Percentiles rank a stretch among this genome's conserved stretches.
phyloP scores from a whole-genome alignment of 2,888 invertebrate genomes.

The Phaonia tiefii region DNA sequence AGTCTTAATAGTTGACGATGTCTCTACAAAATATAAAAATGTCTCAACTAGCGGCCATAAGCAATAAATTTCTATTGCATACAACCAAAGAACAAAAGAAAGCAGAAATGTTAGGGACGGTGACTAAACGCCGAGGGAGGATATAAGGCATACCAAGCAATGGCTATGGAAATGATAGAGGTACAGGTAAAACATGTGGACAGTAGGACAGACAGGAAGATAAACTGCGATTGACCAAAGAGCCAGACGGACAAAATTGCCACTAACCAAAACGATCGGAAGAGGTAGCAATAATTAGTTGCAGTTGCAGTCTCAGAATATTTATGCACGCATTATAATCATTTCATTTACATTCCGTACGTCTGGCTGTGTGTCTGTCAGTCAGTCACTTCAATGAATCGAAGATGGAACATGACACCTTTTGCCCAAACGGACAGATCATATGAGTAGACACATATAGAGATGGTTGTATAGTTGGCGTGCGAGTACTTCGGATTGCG shows the following conservation, averaged over 20 bases:
- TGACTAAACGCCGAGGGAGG: too few relatives aligned
- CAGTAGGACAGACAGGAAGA: conserved; percentile 16
- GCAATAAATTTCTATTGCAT: conserved; percentile 26
- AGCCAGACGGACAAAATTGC: too few relatives aligned
- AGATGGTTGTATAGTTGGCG: neutral
- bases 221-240: neutral
- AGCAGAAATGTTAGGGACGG: too few relatives aligned
- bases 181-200: conserved; percentile 6
- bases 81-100: neutral
- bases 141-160: conserved; percentile 23
- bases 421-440: neutral
- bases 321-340: conserved; percentile 20
- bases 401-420: conserved; percentile 21
- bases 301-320: neutral
- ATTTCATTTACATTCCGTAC: conserved; percentile 6
- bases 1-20: conserved; percentile 61
- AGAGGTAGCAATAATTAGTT: neutral
- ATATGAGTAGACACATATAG: neutral
- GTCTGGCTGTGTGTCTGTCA: neutral
- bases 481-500: neutral
- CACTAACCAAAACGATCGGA: too few relatives aligned
- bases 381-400: neutral
- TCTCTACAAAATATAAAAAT: conserved; percentile 56
- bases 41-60: conserved; percentile 44
- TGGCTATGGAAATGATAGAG: neutral